Evolutionary conservation across 2,797 vertebrate genomes (phyloP), one percentile per base, ranked within the genome.

Genomic region (Todus mexicanus): DNA sequence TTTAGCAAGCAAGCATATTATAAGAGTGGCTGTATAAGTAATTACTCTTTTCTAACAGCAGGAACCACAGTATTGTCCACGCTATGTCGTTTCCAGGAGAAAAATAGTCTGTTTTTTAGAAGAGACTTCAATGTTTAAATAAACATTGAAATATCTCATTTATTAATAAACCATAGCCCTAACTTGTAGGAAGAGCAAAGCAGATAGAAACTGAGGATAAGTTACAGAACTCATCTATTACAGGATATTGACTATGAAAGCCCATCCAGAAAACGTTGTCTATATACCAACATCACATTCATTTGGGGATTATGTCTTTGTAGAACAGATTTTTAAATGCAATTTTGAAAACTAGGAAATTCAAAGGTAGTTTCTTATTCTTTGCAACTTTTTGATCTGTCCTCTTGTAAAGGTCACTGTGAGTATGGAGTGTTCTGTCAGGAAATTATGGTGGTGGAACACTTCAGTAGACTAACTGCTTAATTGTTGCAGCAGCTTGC

Each of bases 1-100:
- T 97, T 97, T 97, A 97, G 80, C 91, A 61, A 35, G 87, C 93
- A 95, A 96, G 78, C 70, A 84, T 94, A 97, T 96, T 97, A 92
- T 91, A 96, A 94, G 80, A 90, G 95, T 78, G 69, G 69, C 90
- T 94, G 88, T 96, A n/a, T n/a, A 95, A 95, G 92, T 89, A 97
- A 97, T 96, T 97, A 97, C 90, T 97, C 95, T 96, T 97, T 95
- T 94, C 95, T 94, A 97, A 89, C 85, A 88, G 90, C 71, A 90
- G 94, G 91, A 95, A 91, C 78, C 84, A 95, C 74, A 64, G 87
- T 40, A 95, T 96, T 97, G 97, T 96, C 97, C 96, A 69, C 71
- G 84, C 65, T 59, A 71, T 88, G 92, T 94, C 66, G 2, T 84
- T 96, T 95, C 94, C 71, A 83, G 47, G 53, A 95, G 91, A 93